phyloP scores from a whole-genome alignment of 2,113 vertebrate species.

The Catharus minimus region DNA sequence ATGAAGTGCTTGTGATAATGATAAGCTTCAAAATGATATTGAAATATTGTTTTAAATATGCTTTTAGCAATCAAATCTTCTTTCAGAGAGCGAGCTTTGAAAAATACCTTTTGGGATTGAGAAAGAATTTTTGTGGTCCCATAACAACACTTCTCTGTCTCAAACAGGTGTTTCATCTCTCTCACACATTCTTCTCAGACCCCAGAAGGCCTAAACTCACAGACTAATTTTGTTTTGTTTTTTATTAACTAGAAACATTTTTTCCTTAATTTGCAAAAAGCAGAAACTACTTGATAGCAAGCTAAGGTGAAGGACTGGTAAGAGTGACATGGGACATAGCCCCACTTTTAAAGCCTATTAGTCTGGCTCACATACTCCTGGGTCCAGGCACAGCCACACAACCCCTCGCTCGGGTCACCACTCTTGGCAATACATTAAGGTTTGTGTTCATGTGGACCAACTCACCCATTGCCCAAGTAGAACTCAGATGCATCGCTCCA shows the following conservation, averaged over 20 bases:
- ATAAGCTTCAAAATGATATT: conserved; percentile 50
- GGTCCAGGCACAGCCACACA: neutral
- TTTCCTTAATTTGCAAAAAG: conserved; percentile 1
- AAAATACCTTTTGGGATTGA: conserved; percentile 31
- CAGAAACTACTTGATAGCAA: neutral
- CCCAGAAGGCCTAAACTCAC: neutral
- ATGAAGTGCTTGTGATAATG: conserved; percentile 24
- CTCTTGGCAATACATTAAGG: neutral
- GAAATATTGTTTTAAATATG: conserved; percentile 65
- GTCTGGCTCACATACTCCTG: rapidly evolving
- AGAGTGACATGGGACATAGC: neutral
- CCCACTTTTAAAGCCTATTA: neutral
- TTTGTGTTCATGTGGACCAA: neutral
- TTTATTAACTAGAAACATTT: conserved; percentile 34
- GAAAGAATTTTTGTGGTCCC: conserved; percentile 30
- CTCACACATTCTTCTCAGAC: neutral
- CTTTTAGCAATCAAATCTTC: conserved; percentile 49
- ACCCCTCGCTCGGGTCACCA: rapidly evolving
- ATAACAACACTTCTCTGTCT: conserved; percentile 38
- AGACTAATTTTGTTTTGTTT: conserved; percentile 45
- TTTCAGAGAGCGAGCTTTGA: conserved; percentile 10
- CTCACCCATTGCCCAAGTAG: neutral
- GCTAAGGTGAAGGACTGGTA: neutral
- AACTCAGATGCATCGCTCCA: neutral
- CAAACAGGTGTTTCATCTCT: conserved; percentile 65